Conservation (phyloP, 2,113 vertebrate species). For the Lophius piscatorius region DNA sequence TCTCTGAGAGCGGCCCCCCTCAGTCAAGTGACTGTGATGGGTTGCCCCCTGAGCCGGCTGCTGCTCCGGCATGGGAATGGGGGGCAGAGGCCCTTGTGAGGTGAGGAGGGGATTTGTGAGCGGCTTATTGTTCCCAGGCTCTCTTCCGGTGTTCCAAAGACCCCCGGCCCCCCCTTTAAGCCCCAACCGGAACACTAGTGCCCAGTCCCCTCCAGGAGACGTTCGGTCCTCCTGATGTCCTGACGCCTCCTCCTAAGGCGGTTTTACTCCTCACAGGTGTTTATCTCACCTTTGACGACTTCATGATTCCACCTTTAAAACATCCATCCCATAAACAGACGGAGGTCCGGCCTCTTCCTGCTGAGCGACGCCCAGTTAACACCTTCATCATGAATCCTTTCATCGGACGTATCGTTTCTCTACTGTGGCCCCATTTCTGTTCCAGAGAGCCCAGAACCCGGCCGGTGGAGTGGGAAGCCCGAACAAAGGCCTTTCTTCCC, state of each 20-base stretch:
- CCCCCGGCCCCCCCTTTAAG: constrained; percentile 48
- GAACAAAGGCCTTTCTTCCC: constrained; percentile 87
- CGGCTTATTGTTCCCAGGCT: constrained; percentile 57
- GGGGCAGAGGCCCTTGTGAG: constrained; percentile 54
- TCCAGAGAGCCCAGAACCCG: constrained; percentile 80
- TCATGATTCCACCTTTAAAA: too few species aligned
- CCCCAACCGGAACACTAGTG: constrained; percentile 50
- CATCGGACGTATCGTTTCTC: constrained; percentile 85
- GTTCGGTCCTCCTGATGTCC: constrained; percentile 45
- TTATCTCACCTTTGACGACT: too few species aligned
- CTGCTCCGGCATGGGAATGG: constrained; percentile 64
- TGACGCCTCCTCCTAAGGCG: constrained; percentile 30
- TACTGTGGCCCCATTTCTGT: constrained; percentile 88
- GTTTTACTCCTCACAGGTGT: neutral
- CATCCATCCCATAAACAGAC: too few species aligned
- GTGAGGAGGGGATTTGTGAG: constrained; percentile 61
- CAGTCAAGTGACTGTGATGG: constrained; percentile 77
- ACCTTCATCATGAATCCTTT: constrained; percentile 88
- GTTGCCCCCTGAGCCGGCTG: constrained; percentile 56
- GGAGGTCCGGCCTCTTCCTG: too few species aligned
- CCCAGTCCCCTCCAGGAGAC: constrained; percentile 11
- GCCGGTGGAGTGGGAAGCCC: constrained; percentile 83
- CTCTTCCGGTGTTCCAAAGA: constrained; percentile 60
- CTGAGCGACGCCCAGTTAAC: constrained; percentile 81
- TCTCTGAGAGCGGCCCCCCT: constrained; percentile 61